phyloP scores from a whole-genome alignment of 1,140 invertebrate species.

The Nautilus pompilius region DNA sequence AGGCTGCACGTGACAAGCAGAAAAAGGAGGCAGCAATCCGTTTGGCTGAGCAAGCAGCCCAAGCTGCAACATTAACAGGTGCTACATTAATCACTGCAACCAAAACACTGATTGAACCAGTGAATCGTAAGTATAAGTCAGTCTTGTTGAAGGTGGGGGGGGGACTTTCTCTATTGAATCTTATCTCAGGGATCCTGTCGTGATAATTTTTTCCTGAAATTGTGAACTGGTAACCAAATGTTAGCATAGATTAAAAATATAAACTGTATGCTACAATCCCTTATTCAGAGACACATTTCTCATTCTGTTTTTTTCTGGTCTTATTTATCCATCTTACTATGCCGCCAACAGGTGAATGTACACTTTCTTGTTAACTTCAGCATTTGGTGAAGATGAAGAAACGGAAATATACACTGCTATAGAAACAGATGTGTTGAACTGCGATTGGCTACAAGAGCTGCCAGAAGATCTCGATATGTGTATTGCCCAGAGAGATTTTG shows the following conservation, averaged over 20 bases:
- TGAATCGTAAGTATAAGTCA: not conserved
- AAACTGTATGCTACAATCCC: no score
- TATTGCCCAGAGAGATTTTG: conserved; percentile 96
- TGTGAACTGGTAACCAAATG: no score
- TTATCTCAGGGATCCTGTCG: no score
- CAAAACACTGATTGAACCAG: not conserved
- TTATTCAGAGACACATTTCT: no score
- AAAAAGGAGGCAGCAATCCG: conserved; percentile 57
- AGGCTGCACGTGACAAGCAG: conserved; percentile 57
- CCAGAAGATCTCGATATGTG: conserved; percentile 94
- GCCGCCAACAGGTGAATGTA: conserved; percentile 7
- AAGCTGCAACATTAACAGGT: conserved; percentile 3
- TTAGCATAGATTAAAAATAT: no score
- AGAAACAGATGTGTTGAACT: conserved; percentile 45
- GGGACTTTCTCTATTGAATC: no score
- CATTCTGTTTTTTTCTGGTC: no score
- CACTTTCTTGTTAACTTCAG: conserved; percentile 12
- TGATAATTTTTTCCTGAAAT: no score
- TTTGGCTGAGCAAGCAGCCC: conserved; percentile 27
- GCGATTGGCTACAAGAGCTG: conserved; percentile 88
- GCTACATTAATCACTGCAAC: not conserved
- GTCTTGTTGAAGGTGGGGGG: no score
- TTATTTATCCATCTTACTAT: not conserved
- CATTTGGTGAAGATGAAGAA: conserved; percentile 29
- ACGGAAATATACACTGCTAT: conserved; percentile 23